phyloP scores from a whole-genome alignment of 1,140 invertebrate species.

The Oedothorax gibbosus region DNA sequence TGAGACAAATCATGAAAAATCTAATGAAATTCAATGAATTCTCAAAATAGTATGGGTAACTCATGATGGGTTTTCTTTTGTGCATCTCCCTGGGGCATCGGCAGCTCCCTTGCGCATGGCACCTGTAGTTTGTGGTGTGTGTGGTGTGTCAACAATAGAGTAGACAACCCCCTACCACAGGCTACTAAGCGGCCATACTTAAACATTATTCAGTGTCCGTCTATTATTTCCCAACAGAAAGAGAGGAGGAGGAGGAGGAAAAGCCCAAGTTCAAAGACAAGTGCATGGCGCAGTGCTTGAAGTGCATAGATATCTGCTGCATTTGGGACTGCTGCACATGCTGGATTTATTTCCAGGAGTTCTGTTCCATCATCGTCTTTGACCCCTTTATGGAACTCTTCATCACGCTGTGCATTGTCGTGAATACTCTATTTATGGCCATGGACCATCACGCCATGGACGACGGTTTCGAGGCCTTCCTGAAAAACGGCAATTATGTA shows the following conservation, averaged over 20 bases:
- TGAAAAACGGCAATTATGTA: constrained; percentile 95
- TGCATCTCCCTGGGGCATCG: background rate
- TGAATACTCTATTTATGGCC: constrained; percentile 98
- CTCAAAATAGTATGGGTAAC: too few relatives aligned
- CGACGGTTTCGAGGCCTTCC: constrained; percentile 82
- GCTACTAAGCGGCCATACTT: constrained; percentile 62
- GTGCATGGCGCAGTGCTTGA: constrained; percentile 78
- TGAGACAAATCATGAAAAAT: too few relatives aligned
- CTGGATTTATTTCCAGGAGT: constrained; percentile 91
- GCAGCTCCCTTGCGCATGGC: constrained; percentile 56
- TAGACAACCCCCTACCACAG: constrained; percentile 65
- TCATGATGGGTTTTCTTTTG: too few relatives aligned
- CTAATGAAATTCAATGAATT: too few relatives aligned
- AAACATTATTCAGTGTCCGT: constrained; percentile 65
- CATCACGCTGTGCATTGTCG: constrained; percentile 97
- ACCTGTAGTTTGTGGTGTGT: constrained; percentile 61
- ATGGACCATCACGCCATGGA: constrained; percentile 96
- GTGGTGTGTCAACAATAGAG: constrained; percentile 65
- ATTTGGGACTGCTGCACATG: constrained; percentile 96
- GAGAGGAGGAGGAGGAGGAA: constrained; percentile 91
- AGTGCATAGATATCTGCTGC: constrained; percentile 91
- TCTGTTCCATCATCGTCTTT: constrained; percentile 91
- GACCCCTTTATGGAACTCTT: constrained; percentile 98
- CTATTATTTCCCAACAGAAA: constrained; percentile 70
- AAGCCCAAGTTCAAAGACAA: constrained; percentile 89